Base-by-base conservation (phyloP, 2,888 invertebrate species). In the Amblyteles armatorius region DNA sequence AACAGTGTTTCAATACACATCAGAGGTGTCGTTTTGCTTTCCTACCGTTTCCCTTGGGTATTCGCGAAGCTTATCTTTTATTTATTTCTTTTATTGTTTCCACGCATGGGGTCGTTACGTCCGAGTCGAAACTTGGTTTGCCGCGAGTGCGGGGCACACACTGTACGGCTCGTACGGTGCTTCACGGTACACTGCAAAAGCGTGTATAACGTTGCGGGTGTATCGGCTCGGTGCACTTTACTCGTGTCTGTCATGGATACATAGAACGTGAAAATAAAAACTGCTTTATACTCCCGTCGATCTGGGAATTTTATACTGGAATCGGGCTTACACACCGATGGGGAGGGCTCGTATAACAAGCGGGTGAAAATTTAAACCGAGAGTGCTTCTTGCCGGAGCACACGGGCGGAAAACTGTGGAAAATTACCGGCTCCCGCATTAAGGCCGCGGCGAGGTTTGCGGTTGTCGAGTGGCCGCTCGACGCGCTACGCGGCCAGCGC, bases 351-450 rank as follows among this genome's bases (percentile, higher is more conserved):
- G 50, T 33, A 36, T 29, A 13, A 16, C 9, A 67, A 19, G 33
- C 29, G 33, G 36, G 60, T 19, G 76, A 71, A 82, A 76, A 82
- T 82, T 82, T 63, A 4, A 76, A 52, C 55, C 65, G 77, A 77
- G 71, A 77, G 65, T 77, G 55, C 63, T 44, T 71, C n/a, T 60
- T 44, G 77, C 22, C 19, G 11, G 26, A 57, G 57, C 26, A 26
- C 57, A 13, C 57, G 57, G 26, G 65, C 26, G 77, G 82, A 82
- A 77, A 82, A 72, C 71, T 76, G 71, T 77, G 82, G 82, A 82
- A 82, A 82, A 82, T 82, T 82, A 82, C 82, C 77, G 77, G 71
- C 77, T 71, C 71, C 48, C 65, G 71, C 65, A 57, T 71, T 79
- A 79, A 79, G 71, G 79, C 52, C 77, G 71, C 63, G 22, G 82